phyloP scores from a whole-genome alignment of 2,797 vertebrate genomes.

The Eupleurogrammus muticus region DNA sequence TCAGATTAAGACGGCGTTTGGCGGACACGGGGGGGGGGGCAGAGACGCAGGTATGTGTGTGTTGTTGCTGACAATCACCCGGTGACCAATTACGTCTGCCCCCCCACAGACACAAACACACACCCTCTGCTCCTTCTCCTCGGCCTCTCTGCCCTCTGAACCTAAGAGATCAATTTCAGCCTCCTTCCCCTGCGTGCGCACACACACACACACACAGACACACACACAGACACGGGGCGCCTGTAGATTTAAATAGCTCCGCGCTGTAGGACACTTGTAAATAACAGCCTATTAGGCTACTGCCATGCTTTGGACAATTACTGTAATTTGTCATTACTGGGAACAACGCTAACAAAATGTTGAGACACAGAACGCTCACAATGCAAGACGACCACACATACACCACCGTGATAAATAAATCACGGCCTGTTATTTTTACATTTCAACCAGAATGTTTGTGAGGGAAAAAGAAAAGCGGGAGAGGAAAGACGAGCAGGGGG shows the following conservation, averaged over 20 bases:
- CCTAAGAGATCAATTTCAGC: constrained; percentile 73
- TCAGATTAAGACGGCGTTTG: constrained; percentile 8
- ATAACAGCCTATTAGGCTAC: constrained; percentile 64
- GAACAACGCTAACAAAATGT: not conserved
- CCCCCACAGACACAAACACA: constrained; percentile 32
- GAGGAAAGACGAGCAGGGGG: not conserved
- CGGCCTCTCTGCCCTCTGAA: constrained; percentile 67
- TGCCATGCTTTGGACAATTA: constrained; percentile 3
- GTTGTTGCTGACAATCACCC: constrained; percentile 49
- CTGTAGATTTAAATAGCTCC: constrained; percentile 64
- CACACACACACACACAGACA: constrained; percentile 27
- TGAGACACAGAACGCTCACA: constrained; percentile 3
- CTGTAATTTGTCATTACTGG: constrained; percentile 13
- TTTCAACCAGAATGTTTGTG: constrained; percentile 48
- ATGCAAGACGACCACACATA: constrained; percentile 20
- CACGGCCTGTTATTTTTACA: constrained; percentile 43
- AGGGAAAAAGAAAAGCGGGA: constrained; percentile 29
- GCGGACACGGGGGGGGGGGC: not conserved
- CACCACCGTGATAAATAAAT: constrained; percentile 59
- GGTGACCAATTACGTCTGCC: constrained; percentile 13
- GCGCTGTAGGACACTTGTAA: constrained; percentile 55
- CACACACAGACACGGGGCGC: constrained; percentile 31
- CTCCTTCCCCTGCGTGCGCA: constrained; percentile 31
- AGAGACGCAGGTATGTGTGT: constrained; percentile 23
- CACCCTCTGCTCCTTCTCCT: constrained; percentile 40